These are phyloP conservation scores for Papilio demoleus DNA, from an alignment of 2,888 invertebrate genomes.

Conservation along the genomic window DNA sequence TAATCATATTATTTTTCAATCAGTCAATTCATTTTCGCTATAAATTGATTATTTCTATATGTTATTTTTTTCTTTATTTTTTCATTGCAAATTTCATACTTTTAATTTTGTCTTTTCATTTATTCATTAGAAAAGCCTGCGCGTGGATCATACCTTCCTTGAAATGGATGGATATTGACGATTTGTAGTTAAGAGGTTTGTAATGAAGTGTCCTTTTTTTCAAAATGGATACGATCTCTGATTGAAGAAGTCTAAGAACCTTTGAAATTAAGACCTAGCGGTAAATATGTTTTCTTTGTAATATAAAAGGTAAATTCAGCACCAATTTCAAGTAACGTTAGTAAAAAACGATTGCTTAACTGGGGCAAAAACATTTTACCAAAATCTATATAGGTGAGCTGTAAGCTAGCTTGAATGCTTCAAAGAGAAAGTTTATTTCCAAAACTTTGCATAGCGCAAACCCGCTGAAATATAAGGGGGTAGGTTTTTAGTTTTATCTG, in stretches of 20 bases:
- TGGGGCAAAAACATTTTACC: no score
- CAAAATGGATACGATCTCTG: neutral
- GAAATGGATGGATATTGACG: conserved; percentile 74
- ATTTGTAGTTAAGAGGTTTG: conserved; percentile 57
- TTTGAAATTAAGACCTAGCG: no score
- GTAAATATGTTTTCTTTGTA: no score
- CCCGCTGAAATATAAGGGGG: neutral
- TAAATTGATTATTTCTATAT: no score
- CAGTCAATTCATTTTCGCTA: no score
- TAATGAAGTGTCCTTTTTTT: neutral
- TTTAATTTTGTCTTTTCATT: conserved; percentile 49
- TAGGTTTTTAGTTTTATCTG: neutral
- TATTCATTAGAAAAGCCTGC: conserved; percentile 60
- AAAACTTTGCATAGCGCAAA: neutral
- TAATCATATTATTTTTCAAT: no score
- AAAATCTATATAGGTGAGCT: no score
- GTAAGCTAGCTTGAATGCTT: no score
- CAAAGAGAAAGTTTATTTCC: neutral
- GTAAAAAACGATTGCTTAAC: no score
- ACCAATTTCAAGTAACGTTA: neutral
- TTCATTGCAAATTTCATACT: conserved; percentile 44
- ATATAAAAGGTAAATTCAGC: no score
- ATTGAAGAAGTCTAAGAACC: neutral
- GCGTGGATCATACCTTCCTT: conserved; percentile 77
- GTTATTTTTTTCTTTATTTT: conserved; percentile 6